phyloP scores from a whole-genome alignment of 1,140 invertebrate genomes.

The Hypothenemus hampei region DNA sequence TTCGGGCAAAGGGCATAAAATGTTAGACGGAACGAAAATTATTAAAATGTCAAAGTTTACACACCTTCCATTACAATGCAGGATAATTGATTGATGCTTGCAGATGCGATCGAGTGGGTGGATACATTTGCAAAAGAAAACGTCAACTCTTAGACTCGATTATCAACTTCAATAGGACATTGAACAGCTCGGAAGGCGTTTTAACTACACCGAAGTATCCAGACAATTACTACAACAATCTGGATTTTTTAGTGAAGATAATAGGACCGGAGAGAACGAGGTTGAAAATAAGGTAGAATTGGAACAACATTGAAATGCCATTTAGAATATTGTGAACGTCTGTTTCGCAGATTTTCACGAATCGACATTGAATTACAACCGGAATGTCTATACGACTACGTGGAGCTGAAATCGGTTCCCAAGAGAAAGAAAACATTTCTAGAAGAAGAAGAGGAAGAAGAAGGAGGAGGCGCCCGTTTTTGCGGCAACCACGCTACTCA shows the following conservation, averaged over 20 bases:
- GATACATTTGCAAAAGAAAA: slow-evolving; percentile 50
- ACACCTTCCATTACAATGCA: no score
- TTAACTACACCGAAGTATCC: slow-evolving; percentile 62
- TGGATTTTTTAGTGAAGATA: slow-evolving; percentile 61
- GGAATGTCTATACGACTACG: slow-evolving; percentile 72
- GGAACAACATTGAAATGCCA: neutral
- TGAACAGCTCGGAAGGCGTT: slow-evolving; percentile 51
- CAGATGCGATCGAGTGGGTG: slow-evolving; percentile 44
- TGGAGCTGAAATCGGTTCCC: slow-evolving; percentile 49
- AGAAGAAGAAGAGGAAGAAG: no score
- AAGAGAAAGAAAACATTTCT: slow-evolving; percentile 12
- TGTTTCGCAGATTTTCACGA: slow-evolving; percentile 49
- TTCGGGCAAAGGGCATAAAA: no score
- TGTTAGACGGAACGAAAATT: no score
- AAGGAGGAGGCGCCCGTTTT: slow-evolving; percentile 48
- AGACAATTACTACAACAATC: slow-evolving; percentile 59
- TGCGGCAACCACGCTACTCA: slow-evolving; percentile 54
- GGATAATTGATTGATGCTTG: neutral
- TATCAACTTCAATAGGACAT: slow-evolving; percentile 47
- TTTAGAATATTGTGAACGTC: neutral
- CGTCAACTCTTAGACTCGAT: slow-evolving; percentile 31
- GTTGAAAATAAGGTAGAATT: slow-evolving; percentile 51
- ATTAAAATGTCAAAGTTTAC: no score
- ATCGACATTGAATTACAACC: slow-evolving; percentile 68
- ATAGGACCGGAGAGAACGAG: slow-evolving; percentile 55